A percentile compares a stretch with the other conserved stretches of the same genome.
phyloP scores from a whole-genome alignment of 2,797 vertebrate species.

The Sebastes hubbsi region DNA sequence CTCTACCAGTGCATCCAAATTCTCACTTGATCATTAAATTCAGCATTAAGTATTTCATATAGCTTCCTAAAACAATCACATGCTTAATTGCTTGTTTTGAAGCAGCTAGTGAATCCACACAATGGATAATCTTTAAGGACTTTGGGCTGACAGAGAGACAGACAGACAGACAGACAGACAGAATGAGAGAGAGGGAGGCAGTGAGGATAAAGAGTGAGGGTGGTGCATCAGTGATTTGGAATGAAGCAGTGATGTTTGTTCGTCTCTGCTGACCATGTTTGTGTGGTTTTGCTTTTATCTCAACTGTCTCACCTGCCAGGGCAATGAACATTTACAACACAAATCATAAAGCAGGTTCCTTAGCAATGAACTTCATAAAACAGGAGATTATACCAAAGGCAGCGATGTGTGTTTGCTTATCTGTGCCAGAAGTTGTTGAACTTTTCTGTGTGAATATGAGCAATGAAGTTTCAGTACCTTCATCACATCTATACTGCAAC shows the following conservation, averaged over 20 bases:
- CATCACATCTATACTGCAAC: neutral
- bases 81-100: neutral
- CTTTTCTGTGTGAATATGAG: neutral
- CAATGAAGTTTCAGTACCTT: neutral
- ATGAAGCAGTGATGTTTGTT: neutral
- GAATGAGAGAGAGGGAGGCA: neutral
- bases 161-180: neutral
- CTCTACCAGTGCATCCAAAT: neutral
- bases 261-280: neutral
- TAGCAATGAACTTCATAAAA: constrained; percentile 27
- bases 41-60: neutral
- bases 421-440: neutral
- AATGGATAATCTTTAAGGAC: constrained; percentile 62
- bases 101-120: constrained; percentile 5
- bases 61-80: neutral
- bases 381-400: neutral
- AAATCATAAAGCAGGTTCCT: constrained; percentile 53
- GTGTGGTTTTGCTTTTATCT: neutral
- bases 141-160: constrained; percentile 57
- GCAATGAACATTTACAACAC: constrained; percentile 36
- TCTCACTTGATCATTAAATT: neutral
- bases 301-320: neutral
- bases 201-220: neutral
- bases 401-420: neutral
- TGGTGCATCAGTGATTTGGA: neutral